phyloP scores from a whole-genome alignment of 35 echinoderm and acorn worm genomes.

The Ophiothrix spiculata region DNA sequence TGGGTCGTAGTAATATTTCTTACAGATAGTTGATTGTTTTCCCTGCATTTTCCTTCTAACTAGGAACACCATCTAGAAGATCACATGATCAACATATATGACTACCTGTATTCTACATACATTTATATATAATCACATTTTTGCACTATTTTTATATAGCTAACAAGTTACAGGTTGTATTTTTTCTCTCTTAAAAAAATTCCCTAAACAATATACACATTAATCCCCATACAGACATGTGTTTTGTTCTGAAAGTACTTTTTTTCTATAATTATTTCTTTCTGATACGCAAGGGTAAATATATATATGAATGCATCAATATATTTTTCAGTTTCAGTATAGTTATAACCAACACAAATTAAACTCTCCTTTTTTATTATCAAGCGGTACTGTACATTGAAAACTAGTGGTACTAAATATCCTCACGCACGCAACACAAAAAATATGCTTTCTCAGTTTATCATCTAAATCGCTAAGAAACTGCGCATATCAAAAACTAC shows the following conservation, averaged over 20 bases:
- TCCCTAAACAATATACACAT: neutral
- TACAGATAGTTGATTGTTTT: neutral
- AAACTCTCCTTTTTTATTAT: neutral
- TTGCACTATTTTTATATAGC: conserved; percentile 16
- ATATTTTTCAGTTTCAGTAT: neutral
- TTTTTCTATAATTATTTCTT: neutral
- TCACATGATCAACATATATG: neutral
- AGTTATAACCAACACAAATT: neutral
- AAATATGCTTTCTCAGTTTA: neutral
- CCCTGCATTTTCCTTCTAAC: neutral
- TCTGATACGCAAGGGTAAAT: neutral
- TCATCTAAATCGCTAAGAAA: neutral
- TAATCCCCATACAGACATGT: conserved; percentile 3
- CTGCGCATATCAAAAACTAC: conserved; percentile 1
- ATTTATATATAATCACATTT: conserved; percentile 13
- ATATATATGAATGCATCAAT: neutral
- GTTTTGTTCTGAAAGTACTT: conserved; percentile 10
- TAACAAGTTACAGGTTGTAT: neutral
- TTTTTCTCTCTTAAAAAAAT: neutral
- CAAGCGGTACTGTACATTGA: conserved; percentile 6
- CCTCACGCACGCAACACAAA: neutral
- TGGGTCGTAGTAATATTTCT: conserved; percentile 1
- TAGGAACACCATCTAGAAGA: neutral
- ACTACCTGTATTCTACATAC: conserved; percentile 1
- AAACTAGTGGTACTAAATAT: neutral